phyloP scores from a whole-genome alignment of 2,797 vertebrate genomes.

The Rhodeus uyekii region DNA sequence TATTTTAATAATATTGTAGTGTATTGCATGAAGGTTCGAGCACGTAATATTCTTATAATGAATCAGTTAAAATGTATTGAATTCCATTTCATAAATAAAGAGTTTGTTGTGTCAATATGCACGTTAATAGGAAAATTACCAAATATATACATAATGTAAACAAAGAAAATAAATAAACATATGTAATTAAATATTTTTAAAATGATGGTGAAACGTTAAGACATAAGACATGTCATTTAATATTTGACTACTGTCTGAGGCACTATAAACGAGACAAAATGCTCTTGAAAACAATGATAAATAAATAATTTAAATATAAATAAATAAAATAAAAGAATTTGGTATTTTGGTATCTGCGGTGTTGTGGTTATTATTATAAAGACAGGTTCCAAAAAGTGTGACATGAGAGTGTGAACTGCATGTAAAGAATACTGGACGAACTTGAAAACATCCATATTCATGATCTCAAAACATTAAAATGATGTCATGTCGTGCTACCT shows the following conservation, averaged over 20 bases:
- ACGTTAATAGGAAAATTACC: not conserved
- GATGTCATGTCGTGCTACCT: too few species aligned
- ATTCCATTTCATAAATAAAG: not conserved
- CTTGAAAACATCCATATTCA: too few species aligned
- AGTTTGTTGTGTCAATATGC: not conserved
- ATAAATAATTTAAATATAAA: too few species aligned
- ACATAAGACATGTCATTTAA: too few species aligned
- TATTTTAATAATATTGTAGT: not conserved
- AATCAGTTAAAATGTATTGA: not conserved
- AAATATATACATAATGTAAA: not conserved
- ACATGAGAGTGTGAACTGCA: too few species aligned
- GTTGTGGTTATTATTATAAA: not conserved
- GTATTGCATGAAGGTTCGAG: not conserved
- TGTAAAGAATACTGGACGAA: too few species aligned
- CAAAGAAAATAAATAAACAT: too few species aligned
- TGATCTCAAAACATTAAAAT: too few species aligned
- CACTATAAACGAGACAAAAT: not conserved
- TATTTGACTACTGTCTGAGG: not conserved
- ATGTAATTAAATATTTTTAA: not conserved
- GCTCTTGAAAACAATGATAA: not conserved
- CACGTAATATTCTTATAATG: not conserved
- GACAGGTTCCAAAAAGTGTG: not conserved
- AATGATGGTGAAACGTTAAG: not conserved
- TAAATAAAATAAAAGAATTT: not conserved
- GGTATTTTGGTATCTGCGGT: not conserved